These are phyloP conservation scores for Penaeus japonicus DNA, from an alignment of 1,140 invertebrate species.

Conservation along the genomic window DNA sequence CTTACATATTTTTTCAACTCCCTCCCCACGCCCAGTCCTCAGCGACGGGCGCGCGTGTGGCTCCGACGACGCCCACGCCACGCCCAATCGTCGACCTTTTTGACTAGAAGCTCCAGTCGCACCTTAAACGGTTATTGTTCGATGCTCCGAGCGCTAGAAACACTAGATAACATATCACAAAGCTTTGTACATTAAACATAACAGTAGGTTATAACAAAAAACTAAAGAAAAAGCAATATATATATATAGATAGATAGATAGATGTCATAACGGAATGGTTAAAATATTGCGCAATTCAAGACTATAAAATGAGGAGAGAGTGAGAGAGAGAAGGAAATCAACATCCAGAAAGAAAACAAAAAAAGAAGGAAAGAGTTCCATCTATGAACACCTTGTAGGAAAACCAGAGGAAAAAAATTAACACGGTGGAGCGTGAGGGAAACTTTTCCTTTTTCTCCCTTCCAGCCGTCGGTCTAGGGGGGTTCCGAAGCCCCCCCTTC, in stretches of 20 bases:
- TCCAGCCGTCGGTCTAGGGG: too few relatives aligned
- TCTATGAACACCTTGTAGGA: too few relatives aligned
- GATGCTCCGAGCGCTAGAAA: slow-evolving; percentile 20
- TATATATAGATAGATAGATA: not conserved
- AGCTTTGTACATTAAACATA: slow-evolving; percentile 43
- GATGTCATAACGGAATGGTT: slow-evolving; percentile 24
- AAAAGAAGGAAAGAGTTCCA: too few relatives aligned
- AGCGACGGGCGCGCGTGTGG: not conserved
- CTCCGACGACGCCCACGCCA: not conserved
- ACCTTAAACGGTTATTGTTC: not conserved
- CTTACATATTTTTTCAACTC: not conserved
- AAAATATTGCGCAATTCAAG: slow-evolving; percentile 1
- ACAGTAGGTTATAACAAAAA: not conserved
- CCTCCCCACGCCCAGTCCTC: not conserved
- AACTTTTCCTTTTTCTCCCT: too few relatives aligned
- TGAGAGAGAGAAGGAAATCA: too few relatives aligned
- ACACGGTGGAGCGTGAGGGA: too few relatives aligned
- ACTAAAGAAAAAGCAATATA: not conserved
- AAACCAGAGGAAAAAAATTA: too few relatives aligned
- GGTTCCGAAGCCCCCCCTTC: too few relatives aligned
- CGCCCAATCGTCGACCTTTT: not conserved
- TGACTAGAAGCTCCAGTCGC: slow-evolving; percentile 46
- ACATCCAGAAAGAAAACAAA: too few relatives aligned
- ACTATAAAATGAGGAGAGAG: too few relatives aligned
- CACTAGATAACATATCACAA: slow-evolving; percentile 48